Base-by-base conservation (phyloP, 2,113 vertebrate species). In the Rhagologus leucostigma region DNA sequence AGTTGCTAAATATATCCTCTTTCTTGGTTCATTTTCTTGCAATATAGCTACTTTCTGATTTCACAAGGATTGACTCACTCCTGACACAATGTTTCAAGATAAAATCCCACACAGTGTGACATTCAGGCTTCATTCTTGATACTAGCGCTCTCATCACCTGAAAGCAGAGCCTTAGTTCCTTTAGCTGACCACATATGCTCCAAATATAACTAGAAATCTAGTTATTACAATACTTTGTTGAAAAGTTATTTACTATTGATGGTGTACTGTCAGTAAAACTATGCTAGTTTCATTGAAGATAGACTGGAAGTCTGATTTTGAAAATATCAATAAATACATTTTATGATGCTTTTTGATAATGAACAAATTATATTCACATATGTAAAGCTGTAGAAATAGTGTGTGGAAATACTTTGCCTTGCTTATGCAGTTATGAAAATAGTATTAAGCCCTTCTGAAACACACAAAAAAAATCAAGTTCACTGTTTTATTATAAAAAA, bases 41-140 rank as follows among this genome's bases (percentile, higher is more conserved):
- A 92, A 65, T 84, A 77, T 65, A 94, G 16, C 55, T 88, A 56
- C 75, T 84, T 90, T 76, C 67, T 77, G 47, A 84, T 94, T 95
- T 96, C 95, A 93, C 69, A 93, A 73, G 78, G 37, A 56, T 88
- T 94, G 92, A 94, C 92, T 96, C 90, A 96, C 71, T 96, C 95
- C 84, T 93, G 90, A 93, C 90, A 95, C 88, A 90, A 70, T 90
- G 63, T 95, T 94, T 86, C 42, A 73, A 81, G 90, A 95, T 35
- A 67, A 92, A 94, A 82, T 73, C 92, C 70, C 88, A 93, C 90
- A 77, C 73, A 77, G 7, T 39, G 49, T 62, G 93, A 77, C 79
- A 55, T 88, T 90, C 75, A 92, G 71, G 65, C 46, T 87, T 86
- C 12, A 74, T 74, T 87, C 87, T 94, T 83, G 74, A 77, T 13